Evolutionary conservation across 2,797 vertebrate species (phyloP), one percentile per base, ranked within the genome.

Genomic region (Coendou prehensilis): DNA sequence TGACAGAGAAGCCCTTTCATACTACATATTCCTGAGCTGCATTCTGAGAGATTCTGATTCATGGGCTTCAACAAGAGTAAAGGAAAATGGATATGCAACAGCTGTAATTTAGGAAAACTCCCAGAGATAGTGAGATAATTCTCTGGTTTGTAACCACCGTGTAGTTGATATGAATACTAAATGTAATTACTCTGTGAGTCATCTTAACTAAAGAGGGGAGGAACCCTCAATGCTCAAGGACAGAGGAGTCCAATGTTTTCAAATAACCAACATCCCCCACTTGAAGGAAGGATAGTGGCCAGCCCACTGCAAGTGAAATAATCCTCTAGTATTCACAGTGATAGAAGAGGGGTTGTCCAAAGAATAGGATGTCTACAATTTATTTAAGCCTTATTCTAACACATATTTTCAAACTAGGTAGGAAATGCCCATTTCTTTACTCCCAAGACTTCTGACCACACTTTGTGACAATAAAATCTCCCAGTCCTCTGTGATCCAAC

Each of bases 321-420:
- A 73, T 83, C 45, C 64, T 50, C 30, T 57, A 13, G 8, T 37
- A 15, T 37, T 59, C 47, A 50, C 28, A 45, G 45, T 56, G 78
- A 84, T 11, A 18, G 71, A 33, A 71, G n/a, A 78, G 15, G 30
- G 28, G n/a, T 2, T 90, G 33, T 47, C 3, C 22, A n/a, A 80
- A 9, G 6, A 85, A 41, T 1, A 28, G 26, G 78, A 87, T 54
- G 87, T 83, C 45, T 95, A 57, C 28, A 87, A 45, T 47, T 88
- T 90, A 89, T 26, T 86, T 82, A 82, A 92, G 45, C 26, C 52
- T 94, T 79, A 69, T 61, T 75, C 18, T 33, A 93, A 57, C 33
- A 20, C 2, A 15, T 52, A 52, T 22, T 83, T 91, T 89, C 50
- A 63, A 63, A 79, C 71, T 52, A 78, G 33, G 73, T 30, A 41